These are phyloP conservation scores for Nicator chloris DNA, from an alignment of 2,113 vertebrate genomes.

Conservation along the genomic window DNA sequence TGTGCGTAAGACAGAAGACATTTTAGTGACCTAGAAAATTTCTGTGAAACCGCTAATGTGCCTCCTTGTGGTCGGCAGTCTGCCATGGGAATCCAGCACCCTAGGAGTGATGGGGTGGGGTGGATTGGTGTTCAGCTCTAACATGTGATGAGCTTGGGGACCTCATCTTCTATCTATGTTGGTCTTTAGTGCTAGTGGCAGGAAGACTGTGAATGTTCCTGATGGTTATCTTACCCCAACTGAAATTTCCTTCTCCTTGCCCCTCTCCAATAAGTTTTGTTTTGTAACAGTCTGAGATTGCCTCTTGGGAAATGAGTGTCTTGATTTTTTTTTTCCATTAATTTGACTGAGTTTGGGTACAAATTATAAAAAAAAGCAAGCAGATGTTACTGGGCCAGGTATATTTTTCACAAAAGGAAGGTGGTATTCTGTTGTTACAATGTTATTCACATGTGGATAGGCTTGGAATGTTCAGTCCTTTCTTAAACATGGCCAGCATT, in stretches of 20 bases:
- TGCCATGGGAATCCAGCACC: not conserved
- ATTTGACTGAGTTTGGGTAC: not conserved
- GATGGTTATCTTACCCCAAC: not conserved
- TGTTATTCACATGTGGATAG: not conserved
- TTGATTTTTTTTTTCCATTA: not conserved
- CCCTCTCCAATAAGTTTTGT: not conserved
- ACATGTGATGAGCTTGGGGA: not conserved
- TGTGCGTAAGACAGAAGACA: accelerated
- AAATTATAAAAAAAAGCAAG: not conserved
- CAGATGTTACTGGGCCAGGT: not conserved
- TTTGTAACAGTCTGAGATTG: not conserved
- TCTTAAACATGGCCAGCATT: not conserved
- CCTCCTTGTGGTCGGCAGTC: not conserved
- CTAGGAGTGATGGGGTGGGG: not conserved
- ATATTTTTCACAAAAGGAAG: not conserved
- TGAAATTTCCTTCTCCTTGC: not conserved
- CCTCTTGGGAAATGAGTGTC: not conserved
- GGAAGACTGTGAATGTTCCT: not conserved
- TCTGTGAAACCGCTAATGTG: not conserved
- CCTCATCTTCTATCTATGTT: not conserved
- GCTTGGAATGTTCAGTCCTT: not conserved
- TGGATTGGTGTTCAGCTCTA: not conserved
- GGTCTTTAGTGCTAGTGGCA: not conserved
- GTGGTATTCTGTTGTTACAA: not conserved
- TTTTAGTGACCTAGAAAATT: not conserved